Evolutionary conservation across 2,888 invertebrate species (phyloP), one percentile per base, ranked within the genome.

Genomic region (Megastigmus dorsalis): DNA sequence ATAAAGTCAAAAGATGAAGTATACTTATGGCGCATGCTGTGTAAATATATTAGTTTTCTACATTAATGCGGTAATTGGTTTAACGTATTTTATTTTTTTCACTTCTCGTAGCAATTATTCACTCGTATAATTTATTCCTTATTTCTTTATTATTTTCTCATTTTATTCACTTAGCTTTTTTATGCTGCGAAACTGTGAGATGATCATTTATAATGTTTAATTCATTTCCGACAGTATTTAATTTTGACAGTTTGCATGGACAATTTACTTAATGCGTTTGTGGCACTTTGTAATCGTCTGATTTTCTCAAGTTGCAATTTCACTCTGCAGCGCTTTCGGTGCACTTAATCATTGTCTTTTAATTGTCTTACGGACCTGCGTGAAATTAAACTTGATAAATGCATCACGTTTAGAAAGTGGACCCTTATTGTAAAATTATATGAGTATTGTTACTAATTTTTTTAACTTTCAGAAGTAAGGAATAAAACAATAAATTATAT

Each of bases 61-160:
- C 41, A 41, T 63, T 50, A 50, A 50, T 36, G 7, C n/a, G 36
- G 63, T 63, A 18, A 23, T 67, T 67, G 33, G 45, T 45, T 20
- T 9, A 55, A 38, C 26, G 15, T 33, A n/a, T 6, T 54, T 54
- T 66, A 9, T n/a, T n/a, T n/a, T 55, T 30, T 54, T 67, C 33
- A 33, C 55, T 33, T 45, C 33, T 20, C 26, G 26, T 38, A 54
- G 36, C n/a, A n/a, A 33, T 20, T 23, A 18, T 45, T 30, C 45
- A 67, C 55, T 30, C 20, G 23, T 38, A 50, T 36, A 23, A 28
- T 33, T 67, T 67, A 67, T 67, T 67, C 67, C 67, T 67, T 67
- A 67, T 55, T 67, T 67, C 67, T 28, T n/a, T 15, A n/a, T 50
- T 50, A n/a, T 20, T 28, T 13, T 38, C 1, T 50, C 13, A 26